Base-by-base conservation (phyloP, 2,888 invertebrate genomes). In the Anarsia innoxiella region DNA sequence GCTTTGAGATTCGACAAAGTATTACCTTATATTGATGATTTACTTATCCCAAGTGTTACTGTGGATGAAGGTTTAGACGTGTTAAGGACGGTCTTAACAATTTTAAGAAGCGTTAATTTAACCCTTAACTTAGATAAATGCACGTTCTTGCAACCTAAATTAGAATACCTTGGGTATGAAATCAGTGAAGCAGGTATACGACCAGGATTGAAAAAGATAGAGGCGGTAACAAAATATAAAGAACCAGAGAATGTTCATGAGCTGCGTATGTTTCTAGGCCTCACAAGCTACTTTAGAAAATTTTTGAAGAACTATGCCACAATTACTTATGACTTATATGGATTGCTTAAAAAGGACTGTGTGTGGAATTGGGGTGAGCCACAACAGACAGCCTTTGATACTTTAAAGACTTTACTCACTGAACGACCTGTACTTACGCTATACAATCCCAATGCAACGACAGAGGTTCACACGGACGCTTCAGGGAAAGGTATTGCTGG, bases 381-480 rank as follows among this genome's bases (percentile, higher is more conserved):
- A 4, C 23, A 29, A 23, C 14, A 33, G n/a, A 2, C 2, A 1
- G 29, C 33, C 13, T 38, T 38, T 14, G 19, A 38, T 13, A 13
- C 12, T 12, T 29, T 29, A 8, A 29, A 29, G 9, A 6, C 12
- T 3, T 13, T 29, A 13, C 11, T 29, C 2, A 29, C 29, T 13
- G 6, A 5, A 5, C 10, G 48, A 19, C 51, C 52, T 0, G 48
- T 62, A 13, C 40, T 68, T 13, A 44, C 53, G 2, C 40, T 68
- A 3, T 71, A 57, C 38, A 42, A 59, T 26, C 57, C 53, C 8
- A 37, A 38, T 1, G 37, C 41, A 2, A 39, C 35, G 27, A 56
- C 57, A 8, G 57, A 66, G 41, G 31, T 65, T 3, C 63, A 67
- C 37, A 59, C 57, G 2, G 61, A 66, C 44, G 60, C 61, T 1